phyloP scores from a whole-genome alignment of 1,140 invertebrate genomes.

The Cryptotermes secundus region DNA sequence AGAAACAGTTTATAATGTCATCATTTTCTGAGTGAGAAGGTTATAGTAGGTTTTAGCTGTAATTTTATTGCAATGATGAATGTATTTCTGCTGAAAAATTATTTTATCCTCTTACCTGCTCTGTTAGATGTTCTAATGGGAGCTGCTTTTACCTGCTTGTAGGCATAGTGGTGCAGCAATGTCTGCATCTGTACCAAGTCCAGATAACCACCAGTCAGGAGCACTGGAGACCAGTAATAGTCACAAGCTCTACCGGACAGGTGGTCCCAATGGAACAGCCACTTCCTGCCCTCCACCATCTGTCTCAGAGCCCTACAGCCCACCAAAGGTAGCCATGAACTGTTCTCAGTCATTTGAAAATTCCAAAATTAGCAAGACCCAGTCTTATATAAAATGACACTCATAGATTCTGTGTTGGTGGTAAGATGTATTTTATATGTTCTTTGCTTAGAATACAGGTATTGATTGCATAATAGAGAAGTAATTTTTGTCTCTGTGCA shows the following conservation, averaged over 20 bases:
- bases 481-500: too few species aligned
- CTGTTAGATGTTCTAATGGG: too few species aligned
- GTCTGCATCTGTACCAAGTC: slow-evolving; percentile 17
- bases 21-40: not conserved
- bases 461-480: too few species aligned
- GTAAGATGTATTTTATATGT: too few species aligned
- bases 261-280: slow-evolving; percentile 36
- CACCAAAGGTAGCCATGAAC: slow-evolving; percentile 49
- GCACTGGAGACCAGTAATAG: slow-evolving; percentile 19
- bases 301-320: slow-evolving; percentile 48
- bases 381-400: too few species aligned
- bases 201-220: slow-evolving; percentile 19
- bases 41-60: not conserved
- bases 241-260: slow-evolving; percentile 21
- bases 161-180: slow-evolving; percentile 19
- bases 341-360: not conserved
- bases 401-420: too few species aligned
- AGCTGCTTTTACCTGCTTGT: not conserved
- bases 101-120: too few species aligned
- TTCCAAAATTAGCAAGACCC: too few species aligned
- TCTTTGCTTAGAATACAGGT: too few species aligned
- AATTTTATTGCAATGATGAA: not conserved
- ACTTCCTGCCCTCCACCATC: slow-evolving; percentile 38
- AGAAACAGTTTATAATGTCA: too few species aligned
- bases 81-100: not conserved